These are phyloP conservation scores for Neodiprion pinetum DNA, from an alignment of 1,140 invertebrate species.

Conservation along the genomic window DNA sequence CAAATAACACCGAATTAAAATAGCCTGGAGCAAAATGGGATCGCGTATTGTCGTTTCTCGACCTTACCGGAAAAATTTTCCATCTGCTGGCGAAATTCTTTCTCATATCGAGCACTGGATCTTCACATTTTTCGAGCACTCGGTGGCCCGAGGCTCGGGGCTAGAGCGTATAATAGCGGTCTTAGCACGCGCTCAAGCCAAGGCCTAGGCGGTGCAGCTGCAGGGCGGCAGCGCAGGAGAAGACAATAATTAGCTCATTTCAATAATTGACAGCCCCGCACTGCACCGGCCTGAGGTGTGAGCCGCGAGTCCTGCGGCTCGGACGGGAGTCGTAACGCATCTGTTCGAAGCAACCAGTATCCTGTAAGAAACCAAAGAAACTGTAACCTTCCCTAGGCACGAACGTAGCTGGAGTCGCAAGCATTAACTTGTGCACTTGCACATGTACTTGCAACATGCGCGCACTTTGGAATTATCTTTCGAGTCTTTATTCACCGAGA, in stretches of 20 bases:
- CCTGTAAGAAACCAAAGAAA: background rate
- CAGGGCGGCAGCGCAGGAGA: background rate
- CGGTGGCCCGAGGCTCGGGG: background rate
- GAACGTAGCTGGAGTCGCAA: no score
- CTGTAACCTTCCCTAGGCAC: background rate
- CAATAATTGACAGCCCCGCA: conserved; percentile 4
- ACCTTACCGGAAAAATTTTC: no score
- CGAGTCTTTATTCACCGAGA: no score
- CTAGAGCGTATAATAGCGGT: background rate
- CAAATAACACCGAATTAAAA: no score
- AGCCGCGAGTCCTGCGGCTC: background rate
- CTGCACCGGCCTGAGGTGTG: background rate
- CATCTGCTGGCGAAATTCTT: background rate
- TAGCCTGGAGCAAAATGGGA: no score
- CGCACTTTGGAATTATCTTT: no score
- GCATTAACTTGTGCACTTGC: no score
- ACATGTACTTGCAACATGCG: no score
- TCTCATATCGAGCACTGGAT: background rate
- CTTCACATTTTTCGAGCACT: background rate
- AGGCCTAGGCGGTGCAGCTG: background rate
- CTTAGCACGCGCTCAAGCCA: background rate
- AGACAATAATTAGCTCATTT: conserved; percentile 6
- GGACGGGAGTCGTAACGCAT: background rate
- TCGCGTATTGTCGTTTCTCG: no score
- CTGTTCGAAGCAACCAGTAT: background rate